A percentile compares a stretch with the other conserved stretches of the same genome.
Conservation (phyloP, 2,113 vertebrate species). For the Leucosticte australis region DNA sequence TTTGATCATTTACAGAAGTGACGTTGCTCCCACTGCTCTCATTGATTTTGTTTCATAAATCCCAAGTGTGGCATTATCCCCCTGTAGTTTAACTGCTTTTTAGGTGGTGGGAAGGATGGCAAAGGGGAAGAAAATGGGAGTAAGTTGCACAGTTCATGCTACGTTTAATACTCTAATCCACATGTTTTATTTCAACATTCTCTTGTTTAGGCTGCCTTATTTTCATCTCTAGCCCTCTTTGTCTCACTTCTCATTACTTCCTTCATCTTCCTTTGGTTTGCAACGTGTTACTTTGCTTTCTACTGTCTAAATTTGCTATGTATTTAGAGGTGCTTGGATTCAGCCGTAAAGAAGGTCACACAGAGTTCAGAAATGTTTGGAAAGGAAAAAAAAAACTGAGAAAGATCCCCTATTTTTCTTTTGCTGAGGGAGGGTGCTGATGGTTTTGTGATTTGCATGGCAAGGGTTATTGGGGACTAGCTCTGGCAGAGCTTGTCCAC, state of each 20-base stretch:
- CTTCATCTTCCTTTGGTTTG: conserved; percentile 33
- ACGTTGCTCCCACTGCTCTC: conserved; percentile 53
- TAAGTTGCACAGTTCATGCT: background rate
- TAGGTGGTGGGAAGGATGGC: conserved; percentile 6
- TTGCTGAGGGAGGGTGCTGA: background rate
- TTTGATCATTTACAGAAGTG: conserved; percentile 60
- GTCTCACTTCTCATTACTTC: conserved; percentile 31
- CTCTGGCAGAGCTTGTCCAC: background rate
- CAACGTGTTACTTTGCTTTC: conserved; percentile 8
- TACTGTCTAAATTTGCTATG: background rate
- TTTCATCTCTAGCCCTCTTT: conserved; percentile 39
- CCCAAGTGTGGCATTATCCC: conserved; percentile 50
- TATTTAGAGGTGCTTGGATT: conserved; percentile 68
- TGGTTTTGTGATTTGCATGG: conserved; percentile 23
- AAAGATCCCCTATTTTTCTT: conserved; percentile 35
- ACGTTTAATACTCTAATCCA: background rate
- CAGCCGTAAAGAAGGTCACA: conserved; percentile 71
- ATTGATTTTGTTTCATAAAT: conserved; percentile 62
- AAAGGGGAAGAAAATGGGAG: background rate
- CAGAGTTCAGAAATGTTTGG: conserved; percentile 79
- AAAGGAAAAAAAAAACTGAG: conserved; percentile 46
- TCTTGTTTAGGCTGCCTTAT: conserved; percentile 43
- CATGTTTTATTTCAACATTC: conserved; percentile 44
- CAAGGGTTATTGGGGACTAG: background rate
- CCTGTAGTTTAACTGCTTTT: conserved; percentile 43